phyloP scores from a whole-genome alignment of 2,797 vertebrate genomes.

The Malacoctenus gilli region DNA sequence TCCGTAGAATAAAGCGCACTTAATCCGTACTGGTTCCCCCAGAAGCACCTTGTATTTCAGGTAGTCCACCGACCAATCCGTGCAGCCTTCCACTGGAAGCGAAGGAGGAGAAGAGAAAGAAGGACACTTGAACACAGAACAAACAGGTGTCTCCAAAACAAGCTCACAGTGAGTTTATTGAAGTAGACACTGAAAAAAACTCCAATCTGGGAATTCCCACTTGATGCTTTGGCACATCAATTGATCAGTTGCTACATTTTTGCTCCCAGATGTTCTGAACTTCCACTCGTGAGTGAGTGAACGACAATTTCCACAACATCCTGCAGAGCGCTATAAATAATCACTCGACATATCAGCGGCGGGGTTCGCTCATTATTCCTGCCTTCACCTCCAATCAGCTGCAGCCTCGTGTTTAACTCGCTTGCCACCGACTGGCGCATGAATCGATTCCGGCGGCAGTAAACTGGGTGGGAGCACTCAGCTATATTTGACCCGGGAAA shows the following conservation, averaged over 20 bases:
- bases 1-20: conserved; percentile 98
- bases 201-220: too few species aligned
- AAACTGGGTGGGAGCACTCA: conserved; percentile 23
- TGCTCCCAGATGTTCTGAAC: too few species aligned
- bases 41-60: conserved; percentile 97
- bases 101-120: conserved; percentile 24
- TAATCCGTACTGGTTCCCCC: conserved; percentile 97
- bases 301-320: conserved; percentile 2
- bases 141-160: too few species aligned
- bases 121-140: too few species aligned
- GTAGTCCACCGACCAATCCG: conserved; percentile 99
- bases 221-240: too few species aligned
- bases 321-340: conserved; percentile 6
- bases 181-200: too few species aligned
- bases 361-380: conserved; percentile 1
- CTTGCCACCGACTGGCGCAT: conserved; percentile 14
- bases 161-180: too few species aligned
- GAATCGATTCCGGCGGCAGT: conserved; percentile 24
- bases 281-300: too few species aligned
- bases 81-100: conserved; percentile 94
- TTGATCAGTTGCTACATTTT: too few species aligned
- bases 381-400: conserved; percentile 19
- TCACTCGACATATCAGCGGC: not conserved
- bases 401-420: conserved; percentile 21
- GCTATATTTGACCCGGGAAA: conserved; percentile 41